Evolutionary conservation across 2,888 invertebrate genomes (phyloP), one percentile per base, ranked within the genome.

Genomic region (Drosophila melanocephala): DNA sequence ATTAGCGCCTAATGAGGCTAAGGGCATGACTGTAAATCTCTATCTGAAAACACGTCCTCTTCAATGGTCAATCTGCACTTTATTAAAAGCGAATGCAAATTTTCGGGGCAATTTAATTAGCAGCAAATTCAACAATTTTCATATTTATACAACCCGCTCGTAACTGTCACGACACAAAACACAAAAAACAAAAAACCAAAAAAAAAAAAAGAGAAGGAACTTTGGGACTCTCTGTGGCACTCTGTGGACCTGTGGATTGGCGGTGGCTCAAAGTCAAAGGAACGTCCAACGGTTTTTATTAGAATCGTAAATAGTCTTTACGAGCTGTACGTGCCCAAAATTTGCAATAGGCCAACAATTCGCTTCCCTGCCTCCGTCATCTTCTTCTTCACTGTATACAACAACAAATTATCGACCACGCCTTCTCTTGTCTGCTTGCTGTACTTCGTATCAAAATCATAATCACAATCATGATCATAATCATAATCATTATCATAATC

Each of bases 221-320:
- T 52, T 58, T 66, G 55, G 37, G 56, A 39, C 33, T 50, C 19
- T 22, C 14, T 60, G 60, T 44, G 69, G 78, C 63, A 69, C 73
- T 70, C 65, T 56, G 67, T 69, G 63, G 50, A 55, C 42, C 51
- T 71, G 44, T 39, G 26, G 55, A 44, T n/a, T 52, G 57, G 33
- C 33, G 53, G 58, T 58, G 58, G 59, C 72, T 73, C 77, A 77
- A 79, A 71, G 81, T 72, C 69, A 75, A 75, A 74, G 76, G 75
- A 78, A 69, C 73, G 73, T 79, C 79, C 83, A 78, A 81, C 81
- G 86, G 67, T 87, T 88, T 88, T 89, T 87, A 89, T 88, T 87
- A 89, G 81, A 86, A 86, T 87, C 89, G 82, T 88, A 88, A 88
- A 88, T 87, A 89, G 88, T 86, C 88, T 88, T 88, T 89, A 88